A percentile compares a stretch with the other conserved stretches of the same genome.
These are phyloP conservation scores for Ophioninae sp. DNA, from an alignment of 2,888 invertebrate genomes.

Conservation along the genomic window DNA sequence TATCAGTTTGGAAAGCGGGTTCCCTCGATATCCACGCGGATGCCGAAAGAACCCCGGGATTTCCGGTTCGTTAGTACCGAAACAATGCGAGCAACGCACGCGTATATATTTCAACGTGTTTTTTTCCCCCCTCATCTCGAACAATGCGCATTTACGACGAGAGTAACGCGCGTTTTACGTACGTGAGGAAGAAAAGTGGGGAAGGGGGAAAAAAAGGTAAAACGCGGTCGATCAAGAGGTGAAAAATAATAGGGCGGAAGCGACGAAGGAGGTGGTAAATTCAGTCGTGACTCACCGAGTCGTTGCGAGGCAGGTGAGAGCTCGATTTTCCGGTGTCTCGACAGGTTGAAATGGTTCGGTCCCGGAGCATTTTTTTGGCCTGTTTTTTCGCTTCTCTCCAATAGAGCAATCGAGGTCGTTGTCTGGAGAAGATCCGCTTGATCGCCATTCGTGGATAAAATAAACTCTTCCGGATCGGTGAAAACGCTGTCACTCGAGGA, in stretches of 20 bases:
- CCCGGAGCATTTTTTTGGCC: conserved; percentile 44
- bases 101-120: background rate
- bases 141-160: conserved; percentile 15
- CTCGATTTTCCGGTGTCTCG: conserved; percentile 85
- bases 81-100: background rate
- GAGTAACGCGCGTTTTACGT: conserved; percentile 23
- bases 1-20: background rate
- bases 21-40: background rate
- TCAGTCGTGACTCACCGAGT: conserved; percentile 65
- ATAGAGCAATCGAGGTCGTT: conserved; percentile 58
- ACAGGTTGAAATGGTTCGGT: conserved; percentile 82
- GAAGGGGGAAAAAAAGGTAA: background rate
- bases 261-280: background rate
- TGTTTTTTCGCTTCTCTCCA: conserved; percentile 41
- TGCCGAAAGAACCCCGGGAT: conserved; percentile 8
- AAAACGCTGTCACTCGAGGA: conserved; percentile 89
- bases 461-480: conserved; percentile 84
- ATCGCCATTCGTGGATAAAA: conserved; percentile 77
- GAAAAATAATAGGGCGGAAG: conserved; percentile 33
- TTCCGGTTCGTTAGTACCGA: conserved; percentile 23
- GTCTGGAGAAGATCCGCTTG: conserved; percentile 52
- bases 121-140: conserved; percentile 16
- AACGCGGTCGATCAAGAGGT: conserved; percentile 2
- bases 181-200: conserved; percentile 3
- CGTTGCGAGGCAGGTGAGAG: conserved; percentile 81